Percentiles rank a stretch among this genome's conserved stretches.
Conservation (phyloP, 1,140 invertebrate species). For the Ips typographus region DNA sequence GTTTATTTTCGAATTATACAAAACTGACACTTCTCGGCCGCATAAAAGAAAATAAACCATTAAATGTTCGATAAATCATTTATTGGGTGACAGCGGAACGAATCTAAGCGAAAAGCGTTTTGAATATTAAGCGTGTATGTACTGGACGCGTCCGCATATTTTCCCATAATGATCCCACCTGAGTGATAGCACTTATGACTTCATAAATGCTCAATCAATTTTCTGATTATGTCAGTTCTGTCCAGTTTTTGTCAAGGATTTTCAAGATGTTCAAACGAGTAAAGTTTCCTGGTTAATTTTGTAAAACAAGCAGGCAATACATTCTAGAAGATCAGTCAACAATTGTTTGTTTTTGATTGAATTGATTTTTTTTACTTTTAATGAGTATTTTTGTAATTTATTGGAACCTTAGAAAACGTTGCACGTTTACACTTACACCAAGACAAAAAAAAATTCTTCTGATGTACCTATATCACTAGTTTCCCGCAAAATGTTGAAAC, state of each 20-base stretch:
- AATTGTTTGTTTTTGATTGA: too few species aligned
- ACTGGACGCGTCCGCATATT: slow-evolving; percentile 15
- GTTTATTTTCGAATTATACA: slow-evolving; percentile 43
- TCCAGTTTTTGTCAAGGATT: slow-evolving; percentile 1
- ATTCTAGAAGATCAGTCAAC: too few species aligned
- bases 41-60: slow-evolving; percentile 41
- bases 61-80: slow-evolving; percentile 43
- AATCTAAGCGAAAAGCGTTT: slow-evolving; percentile 33
- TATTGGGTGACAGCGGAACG: slow-evolving; percentile 39
- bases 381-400: too few species aligned
- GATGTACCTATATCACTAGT: too few species aligned
- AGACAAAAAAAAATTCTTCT: too few species aligned
- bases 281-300: not conserved
- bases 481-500: too few species aligned
- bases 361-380: too few species aligned
- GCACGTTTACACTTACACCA: too few species aligned
- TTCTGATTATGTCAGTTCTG: slow-evolving; percentile 1
- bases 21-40: slow-evolving; percentile 40
- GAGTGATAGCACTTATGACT: slow-evolving; percentile 12
- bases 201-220: slow-evolving; percentile 14
- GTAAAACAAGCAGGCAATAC: too few species aligned
- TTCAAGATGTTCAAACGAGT: not conserved
- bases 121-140: slow-evolving; percentile 24
- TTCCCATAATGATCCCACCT: slow-evolving; percentile 23
- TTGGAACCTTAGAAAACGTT: too few species aligned